These are phyloP conservation scores for Eulemur coronatus DNA, from an alignment of 2,797 vertebrate species.

Conservation along the genomic window DNA sequence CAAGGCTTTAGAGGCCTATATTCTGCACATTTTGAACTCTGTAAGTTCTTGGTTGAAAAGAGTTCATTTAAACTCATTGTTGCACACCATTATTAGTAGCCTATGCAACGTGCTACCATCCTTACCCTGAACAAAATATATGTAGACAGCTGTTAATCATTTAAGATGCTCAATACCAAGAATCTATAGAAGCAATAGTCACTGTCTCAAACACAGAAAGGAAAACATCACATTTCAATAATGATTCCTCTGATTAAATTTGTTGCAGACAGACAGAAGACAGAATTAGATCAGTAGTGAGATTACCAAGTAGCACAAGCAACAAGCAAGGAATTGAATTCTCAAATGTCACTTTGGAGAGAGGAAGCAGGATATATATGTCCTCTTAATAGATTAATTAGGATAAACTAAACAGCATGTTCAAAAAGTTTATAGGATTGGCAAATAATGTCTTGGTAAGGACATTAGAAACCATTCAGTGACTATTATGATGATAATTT, in stretches of 20 bases:
- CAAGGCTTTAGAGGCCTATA: neutral
- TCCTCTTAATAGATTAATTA: slow-evolving; percentile 72
- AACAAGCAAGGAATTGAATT: slow-evolving; percentile 56
- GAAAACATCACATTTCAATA: slow-evolving; percentile 37
- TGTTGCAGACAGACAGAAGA: slow-evolving; percentile 65
- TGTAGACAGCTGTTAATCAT: neutral
- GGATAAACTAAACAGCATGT: slow-evolving; percentile 62
- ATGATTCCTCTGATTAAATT: slow-evolving; percentile 67
- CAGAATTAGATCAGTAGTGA: slow-evolving; percentile 64
- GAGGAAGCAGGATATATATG: slow-evolving; percentile 36
- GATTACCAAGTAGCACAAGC: slow-evolving; percentile 3
- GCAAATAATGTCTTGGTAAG: slow-evolving; percentile 53
- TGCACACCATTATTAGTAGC: neutral
- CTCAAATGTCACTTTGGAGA: slow-evolving; percentile 60
- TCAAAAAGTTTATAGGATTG: slow-evolving; percentile 62
- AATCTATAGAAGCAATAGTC: neutral
- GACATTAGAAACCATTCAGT: slow-evolving; percentile 58
- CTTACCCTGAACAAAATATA: neutral
- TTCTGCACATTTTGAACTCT: neutral
- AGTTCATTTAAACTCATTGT: neutral
- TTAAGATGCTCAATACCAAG: neutral
- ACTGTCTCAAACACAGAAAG: neutral
- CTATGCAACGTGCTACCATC: neutral
- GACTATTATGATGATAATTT: slow-evolving; percentile 61
- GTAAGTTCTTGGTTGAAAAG: neutral